Conservation (phyloP, 2,888 invertebrate species). For the Parnassius orleans region DNA sequence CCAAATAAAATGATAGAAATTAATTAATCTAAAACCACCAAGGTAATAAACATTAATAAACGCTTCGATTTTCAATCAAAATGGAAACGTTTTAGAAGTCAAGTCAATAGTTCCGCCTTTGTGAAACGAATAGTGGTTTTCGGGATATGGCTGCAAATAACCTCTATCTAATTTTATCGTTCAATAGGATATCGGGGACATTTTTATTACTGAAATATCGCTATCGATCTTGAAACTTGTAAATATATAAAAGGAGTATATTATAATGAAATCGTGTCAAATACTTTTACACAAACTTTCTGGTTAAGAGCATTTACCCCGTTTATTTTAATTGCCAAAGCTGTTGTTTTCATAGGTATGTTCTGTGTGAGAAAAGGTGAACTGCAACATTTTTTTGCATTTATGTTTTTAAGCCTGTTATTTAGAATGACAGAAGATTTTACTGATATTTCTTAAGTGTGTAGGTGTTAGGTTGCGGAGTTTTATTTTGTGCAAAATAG, state of each 20-base stretch:
- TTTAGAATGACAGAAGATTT: too few relatives aligned
- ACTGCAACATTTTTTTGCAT: too few relatives aligned
- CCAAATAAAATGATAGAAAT: conserved; percentile 16
- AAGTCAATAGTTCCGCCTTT: conserved; percentile 25
- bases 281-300: neutral
- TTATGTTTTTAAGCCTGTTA: too few relatives aligned
- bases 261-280: neutral
- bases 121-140: conserved; percentile 28
- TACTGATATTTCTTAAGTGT: too few relatives aligned
- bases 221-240: conserved; percentile 15
- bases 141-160: conserved; percentile 21
- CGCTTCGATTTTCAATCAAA: conserved; percentile 14
- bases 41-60: conserved; percentile 9
- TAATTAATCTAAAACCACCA: conserved; percentile 12
- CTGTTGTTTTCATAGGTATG: too few relatives aligned
- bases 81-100: conserved; percentile 12
- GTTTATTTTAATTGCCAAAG: too few relatives aligned
- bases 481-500: too few relatives aligned
- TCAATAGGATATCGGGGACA: conserved; percentile 33
- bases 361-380: too few relatives aligned
- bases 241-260: conserved; percentile 3
- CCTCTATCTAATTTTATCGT: conserved; percentile 35
- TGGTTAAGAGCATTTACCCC: too few relatives aligned
- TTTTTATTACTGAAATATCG: conserved; percentile 39
- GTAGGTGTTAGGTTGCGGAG: too few relatives aligned